Percentiles rank a stretch among this genome's conserved stretches.
phyloP scores from a whole-genome alignment of 23 tunicate genomes.

The Phallusia fumigata region DNA sequence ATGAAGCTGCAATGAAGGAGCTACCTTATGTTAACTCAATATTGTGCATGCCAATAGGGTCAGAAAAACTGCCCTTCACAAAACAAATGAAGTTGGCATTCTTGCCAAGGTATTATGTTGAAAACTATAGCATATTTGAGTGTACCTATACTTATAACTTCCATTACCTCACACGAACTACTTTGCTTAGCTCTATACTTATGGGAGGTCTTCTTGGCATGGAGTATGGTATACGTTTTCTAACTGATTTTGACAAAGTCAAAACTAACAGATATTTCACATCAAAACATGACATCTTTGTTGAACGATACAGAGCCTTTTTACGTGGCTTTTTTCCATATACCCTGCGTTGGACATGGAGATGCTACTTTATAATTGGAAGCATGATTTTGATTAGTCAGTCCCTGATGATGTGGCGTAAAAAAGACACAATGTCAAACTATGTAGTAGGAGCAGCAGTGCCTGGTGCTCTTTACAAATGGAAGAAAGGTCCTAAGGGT shows the following conservation, averaged over 20 bases:
- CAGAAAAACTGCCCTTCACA: slow-evolving; percentile 20
- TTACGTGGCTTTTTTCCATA: slow-evolving; percentile 32
- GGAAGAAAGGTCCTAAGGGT: slow-evolving; percentile 60
- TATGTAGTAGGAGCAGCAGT: slow-evolving; percentile 42
- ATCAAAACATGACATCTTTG: slow-evolving; percentile 13
- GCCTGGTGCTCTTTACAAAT: slow-evolving; percentile 45
- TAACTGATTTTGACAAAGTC: slow-evolving; percentile 32
- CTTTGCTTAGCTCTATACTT: neutral
- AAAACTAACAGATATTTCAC: slow-evolving; percentile 19
- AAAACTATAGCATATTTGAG: slow-evolving; percentile 11
- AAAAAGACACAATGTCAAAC: slow-evolving; percentile 39
- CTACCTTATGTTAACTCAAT: neutral
- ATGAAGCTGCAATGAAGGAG: neutral
- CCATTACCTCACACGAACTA: neutral
- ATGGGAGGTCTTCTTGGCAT: slow-evolving; percentile 35
- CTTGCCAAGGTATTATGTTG: slow-evolving; percentile 32
- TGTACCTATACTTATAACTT: slow-evolving; percentile 33
- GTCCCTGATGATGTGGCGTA: slow-evolving; percentile 41
- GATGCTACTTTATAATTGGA: slow-evolving; percentile 37
- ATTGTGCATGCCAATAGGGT: slow-evolving; percentile 44
- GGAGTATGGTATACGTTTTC: slow-evolving; percentile 32
- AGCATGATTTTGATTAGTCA: slow-evolving; percentile 43
- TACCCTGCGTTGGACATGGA: slow-evolving; percentile 70
- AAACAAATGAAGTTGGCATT: slow-evolving; percentile 64
- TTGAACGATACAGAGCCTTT: slow-evolving; percentile 30